Percentiles rank a stretch among this genome's conserved stretches.
Conservation (phyloP, 1,140 invertebrate species). For the Drosophila sturtevanti region DNA sequence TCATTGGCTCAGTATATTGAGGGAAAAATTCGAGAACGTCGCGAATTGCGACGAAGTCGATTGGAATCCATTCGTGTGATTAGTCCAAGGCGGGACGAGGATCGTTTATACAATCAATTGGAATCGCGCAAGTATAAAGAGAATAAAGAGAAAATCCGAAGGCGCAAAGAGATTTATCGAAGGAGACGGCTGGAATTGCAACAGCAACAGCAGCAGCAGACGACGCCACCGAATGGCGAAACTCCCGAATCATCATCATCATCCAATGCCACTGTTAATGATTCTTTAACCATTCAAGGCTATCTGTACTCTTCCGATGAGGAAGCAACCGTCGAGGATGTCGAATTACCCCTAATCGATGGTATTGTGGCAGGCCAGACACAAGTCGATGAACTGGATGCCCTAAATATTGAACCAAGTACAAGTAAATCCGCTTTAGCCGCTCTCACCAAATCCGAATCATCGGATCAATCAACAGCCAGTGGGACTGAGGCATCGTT, state of each 20-base stretch:
- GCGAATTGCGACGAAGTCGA: conserved; percentile 52
- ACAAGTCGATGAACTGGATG: conserved; percentile 67
- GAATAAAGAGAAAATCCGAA: conserved; percentile 90
- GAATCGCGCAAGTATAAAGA: conserved; percentile 88
- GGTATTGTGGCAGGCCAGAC: conserved; percentile 66
- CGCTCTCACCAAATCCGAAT: background rate
- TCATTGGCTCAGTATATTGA: conserved; percentile 53
- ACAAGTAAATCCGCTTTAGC: conserved; percentile 42
- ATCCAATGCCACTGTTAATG: background rate
- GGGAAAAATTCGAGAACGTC: conserved; percentile 51
- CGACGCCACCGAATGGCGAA: conserved; percentile 68
- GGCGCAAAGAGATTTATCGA: conserved; percentile 86
- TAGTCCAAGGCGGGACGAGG: conserved; percentile 90
- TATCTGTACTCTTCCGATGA: conserved; percentile 78
- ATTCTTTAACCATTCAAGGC: conserved; percentile 59
- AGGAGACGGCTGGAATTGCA: conserved; percentile 51
- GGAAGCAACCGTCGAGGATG: conserved; percentile 32
- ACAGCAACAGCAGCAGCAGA: background rate
- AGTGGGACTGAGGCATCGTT: background rate
- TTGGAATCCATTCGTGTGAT: conserved; percentile 88
- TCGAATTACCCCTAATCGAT: background rate
- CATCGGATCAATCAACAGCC: background rate
- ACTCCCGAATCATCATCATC: background rate
- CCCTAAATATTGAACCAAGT: conserved; percentile 30
- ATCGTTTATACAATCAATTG: conserved; percentile 87